Percentiles rank a stretch among this genome's conserved stretches.
phyloP scores from a whole-genome alignment of 2,888 invertebrate species.

The Gandaritis pyraliata region DNA sequence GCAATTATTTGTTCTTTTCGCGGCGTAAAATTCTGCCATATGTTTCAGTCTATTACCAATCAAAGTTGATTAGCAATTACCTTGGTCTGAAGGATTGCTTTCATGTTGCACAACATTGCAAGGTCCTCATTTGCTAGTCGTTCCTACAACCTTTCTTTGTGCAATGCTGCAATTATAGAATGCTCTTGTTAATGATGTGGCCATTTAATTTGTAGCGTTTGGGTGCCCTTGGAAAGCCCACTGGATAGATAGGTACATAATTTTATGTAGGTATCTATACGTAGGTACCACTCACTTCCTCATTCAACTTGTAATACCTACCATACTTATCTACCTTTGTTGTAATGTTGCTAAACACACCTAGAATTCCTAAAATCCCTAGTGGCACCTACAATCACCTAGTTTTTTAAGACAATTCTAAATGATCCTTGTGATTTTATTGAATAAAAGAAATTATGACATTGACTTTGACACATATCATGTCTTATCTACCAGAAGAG shows the following conservation, averaged over 20 bases:
- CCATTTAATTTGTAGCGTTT: slow-evolving; percentile 14
- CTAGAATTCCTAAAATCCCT: too few species aligned
- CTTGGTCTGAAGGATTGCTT: slow-evolving; percentile 40
- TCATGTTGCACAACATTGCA: slow-evolving; percentile 55
- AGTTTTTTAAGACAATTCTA: too few species aligned
- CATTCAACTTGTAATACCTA: slow-evolving; percentile 1
- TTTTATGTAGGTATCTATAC: slow-evolving; percentile 42
- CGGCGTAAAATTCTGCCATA: slow-evolving; percentile 47
- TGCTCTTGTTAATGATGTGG: neutral
- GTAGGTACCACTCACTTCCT: slow-evolving; percentile 37
- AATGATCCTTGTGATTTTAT: too few species aligned
- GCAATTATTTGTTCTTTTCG: slow-evolving; percentile 25
- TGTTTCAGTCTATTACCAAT: slow-evolving; percentile 41
- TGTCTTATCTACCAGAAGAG: too few species aligned
- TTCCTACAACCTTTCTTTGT: slow-evolving; percentile 45
- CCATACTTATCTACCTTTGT: too few species aligned
- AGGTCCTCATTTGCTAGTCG: slow-evolving; percentile 43
- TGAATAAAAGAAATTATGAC: too few species aligned
- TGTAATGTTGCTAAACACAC: too few species aligned
- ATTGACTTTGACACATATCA: too few species aligned
- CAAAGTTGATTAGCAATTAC: slow-evolving; percentile 11
- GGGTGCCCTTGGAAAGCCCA: slow-evolving; percentile 40
- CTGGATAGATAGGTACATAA: slow-evolving; percentile 39
- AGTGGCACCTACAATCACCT: too few species aligned
- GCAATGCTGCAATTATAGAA: slow-evolving; percentile 13